These are phyloP conservation scores for Stenchaetothrips biformis DNA, from an alignment of 2,888 invertebrate species.

Conservation along the genomic window DNA sequence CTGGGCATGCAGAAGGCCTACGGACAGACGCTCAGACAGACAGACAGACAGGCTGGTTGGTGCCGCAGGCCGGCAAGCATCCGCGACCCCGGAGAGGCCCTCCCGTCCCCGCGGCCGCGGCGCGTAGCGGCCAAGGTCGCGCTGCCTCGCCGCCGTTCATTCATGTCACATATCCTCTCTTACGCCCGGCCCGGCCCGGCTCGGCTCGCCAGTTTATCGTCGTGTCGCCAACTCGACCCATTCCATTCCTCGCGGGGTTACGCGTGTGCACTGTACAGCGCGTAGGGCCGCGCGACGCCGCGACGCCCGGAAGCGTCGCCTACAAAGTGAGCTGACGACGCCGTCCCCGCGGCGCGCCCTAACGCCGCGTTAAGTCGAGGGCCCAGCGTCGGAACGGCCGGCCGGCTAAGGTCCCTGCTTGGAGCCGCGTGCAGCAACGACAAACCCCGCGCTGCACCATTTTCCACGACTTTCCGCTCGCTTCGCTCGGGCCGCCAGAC, in stretches of 20 bases:
- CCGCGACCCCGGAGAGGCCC: neutral
- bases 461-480: too few species aligned
- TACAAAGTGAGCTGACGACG: too few species aligned
- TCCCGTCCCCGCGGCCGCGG: neutral
- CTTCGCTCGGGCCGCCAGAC: too few species aligned
- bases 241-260: neutral
- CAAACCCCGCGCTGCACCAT: neutral
- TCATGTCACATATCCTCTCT: constrained; percentile 6
- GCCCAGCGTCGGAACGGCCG: too few species aligned
- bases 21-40: neutral
- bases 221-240: neutral
- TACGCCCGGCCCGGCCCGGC: neutral
- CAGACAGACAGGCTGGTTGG: neutral
- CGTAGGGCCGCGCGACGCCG: too few species aligned
- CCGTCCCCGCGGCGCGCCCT: too few species aligned
- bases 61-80: neutral
- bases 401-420: neutral
- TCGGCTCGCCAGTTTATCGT: neutral
- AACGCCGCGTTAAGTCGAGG: too few species aligned
- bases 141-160: neutral
- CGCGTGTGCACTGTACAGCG: too few species aligned
- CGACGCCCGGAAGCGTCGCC: too few species aligned
- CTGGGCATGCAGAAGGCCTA: neutral
- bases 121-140: neutral
- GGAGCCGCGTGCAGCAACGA: neutral